Conservation (phyloP, 2,113 vertebrate genomes). For the Opisthocomus hoazin region DNA sequence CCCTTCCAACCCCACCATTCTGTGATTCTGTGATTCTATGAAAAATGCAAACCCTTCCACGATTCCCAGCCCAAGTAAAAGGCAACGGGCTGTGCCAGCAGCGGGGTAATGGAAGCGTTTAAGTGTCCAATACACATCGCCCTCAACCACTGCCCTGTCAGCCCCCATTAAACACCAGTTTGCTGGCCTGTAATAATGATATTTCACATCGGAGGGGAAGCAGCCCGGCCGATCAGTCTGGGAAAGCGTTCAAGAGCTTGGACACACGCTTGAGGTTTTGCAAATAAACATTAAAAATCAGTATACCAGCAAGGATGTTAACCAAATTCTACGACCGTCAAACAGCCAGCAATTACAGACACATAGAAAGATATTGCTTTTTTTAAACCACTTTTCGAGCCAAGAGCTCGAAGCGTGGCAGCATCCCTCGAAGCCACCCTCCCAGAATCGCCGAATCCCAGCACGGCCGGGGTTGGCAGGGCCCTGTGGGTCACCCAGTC, state of each 20-base stretch:
- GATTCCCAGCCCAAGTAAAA: slow-evolving; percentile 19
- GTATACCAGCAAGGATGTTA: neutral
- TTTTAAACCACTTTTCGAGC: neutral
- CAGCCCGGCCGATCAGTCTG: neutral
- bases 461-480: no score
- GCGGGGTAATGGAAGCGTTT: slow-evolving; percentile 25
- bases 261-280: neutral
- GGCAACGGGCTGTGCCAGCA: slow-evolving; percentile 43
- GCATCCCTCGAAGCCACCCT: neutral
- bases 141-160: slow-evolving; percentile 15
- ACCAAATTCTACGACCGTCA: neutral
- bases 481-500: no score
- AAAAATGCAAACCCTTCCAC: neutral
- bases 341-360: neutral
- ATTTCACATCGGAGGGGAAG: neutral
- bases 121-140: slow-evolving; percentile 20
- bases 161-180: slow-evolving; percentile 22
- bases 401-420: neutral
- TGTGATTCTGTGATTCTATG: no score
- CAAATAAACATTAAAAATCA: slow-evolving; percentile 50
- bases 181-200: slow-evolving; percentile 4
- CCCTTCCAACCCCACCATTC: no score
- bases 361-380: neutral
- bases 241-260: slow-evolving; percentile 30
- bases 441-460: no score